Base-by-base conservation (phyloP, 2,888 invertebrate species). In the Rhagophthalmus giganteus region DNA sequence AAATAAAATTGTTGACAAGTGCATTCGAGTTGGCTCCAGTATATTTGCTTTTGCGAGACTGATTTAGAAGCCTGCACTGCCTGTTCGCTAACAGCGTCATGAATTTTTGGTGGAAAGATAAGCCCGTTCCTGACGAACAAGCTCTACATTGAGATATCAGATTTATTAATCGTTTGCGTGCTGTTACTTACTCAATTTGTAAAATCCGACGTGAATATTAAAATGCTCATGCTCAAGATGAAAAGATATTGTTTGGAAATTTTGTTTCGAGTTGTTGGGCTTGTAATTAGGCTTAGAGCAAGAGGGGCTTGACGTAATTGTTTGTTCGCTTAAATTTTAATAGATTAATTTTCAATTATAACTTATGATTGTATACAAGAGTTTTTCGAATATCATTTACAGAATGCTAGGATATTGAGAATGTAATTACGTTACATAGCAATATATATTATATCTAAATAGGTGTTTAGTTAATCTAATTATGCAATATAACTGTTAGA, bases 71-170 rank as follows among this genome's bases (percentile, higher is more conserved):
- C 14, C 37, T 14, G 27, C 26, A 13, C n/a, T 14, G 32, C 14
- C 15, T 9, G 13, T 32, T 14, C 32, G 14, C 2, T 24, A 40
- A 30, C 40, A 31, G 24, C 30, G 28, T 12, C 37, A 37, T 37
- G 37, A 42, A 42, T 44, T 35, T 20, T 35, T 32, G 25, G 41
- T 31, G 42, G 39, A 47, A 33, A 42, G 49, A 48, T 48, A 48
- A 48, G 28, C 48, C n/a, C n/a, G 33, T 39, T 48, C 31, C 31
- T 49, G 41, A 42, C 37, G 31, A 42, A 49, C 31, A 25, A 46
- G 31, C 32, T n/a, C n/a, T 46, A 25, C 38, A 46, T 38, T 46
- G 38, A 32, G 35, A 31, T 49, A 49, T 42, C 42, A 37, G 34
- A 42, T 35, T 37, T 35, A 46, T 39, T 44, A 44, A 44, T 35